These are phyloP conservation scores for Ifrita kowaldi DNA, from an alignment of 2,113 vertebrate genomes.

Conservation along the genomic window DNA sequence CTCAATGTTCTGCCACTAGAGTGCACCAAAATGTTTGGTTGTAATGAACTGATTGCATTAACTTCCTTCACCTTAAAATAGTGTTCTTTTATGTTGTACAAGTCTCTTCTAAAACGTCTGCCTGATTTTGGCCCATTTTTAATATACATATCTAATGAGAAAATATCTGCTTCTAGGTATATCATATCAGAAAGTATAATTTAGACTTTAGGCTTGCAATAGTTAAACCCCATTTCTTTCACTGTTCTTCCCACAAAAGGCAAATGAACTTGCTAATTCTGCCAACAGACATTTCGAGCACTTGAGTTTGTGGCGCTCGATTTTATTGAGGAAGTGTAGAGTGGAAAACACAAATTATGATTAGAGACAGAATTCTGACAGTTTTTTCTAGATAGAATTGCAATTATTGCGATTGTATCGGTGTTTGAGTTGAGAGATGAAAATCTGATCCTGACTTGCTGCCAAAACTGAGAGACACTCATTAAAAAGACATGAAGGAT, in stretches of 20 bases:
- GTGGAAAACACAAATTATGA: neutral
- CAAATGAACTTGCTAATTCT: neutral
- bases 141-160: neutral
- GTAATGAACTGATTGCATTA: neutral
- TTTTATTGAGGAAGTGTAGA: neutral
- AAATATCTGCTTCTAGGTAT: neutral
- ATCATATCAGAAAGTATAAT: neutral
- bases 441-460: neutral
- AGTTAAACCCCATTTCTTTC: neutral
- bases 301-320: neutral
- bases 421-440: rapidly evolving
- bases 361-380: neutral
- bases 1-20: conserved; percentile 70
- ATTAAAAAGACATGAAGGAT: neutral
- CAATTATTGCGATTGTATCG: neutral
- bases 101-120: neutral
- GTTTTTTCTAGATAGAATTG: neutral
- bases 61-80: neutral
- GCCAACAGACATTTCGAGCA: neutral
- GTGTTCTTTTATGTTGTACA: neutral
- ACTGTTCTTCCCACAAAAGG: neutral
- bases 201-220: neutral
- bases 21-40: conserved; percentile 74
- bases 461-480: neutral
- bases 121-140: neutral